Conservation (phyloP, 2,888 invertebrate genomes). For the Chironomus riparius region DNA sequence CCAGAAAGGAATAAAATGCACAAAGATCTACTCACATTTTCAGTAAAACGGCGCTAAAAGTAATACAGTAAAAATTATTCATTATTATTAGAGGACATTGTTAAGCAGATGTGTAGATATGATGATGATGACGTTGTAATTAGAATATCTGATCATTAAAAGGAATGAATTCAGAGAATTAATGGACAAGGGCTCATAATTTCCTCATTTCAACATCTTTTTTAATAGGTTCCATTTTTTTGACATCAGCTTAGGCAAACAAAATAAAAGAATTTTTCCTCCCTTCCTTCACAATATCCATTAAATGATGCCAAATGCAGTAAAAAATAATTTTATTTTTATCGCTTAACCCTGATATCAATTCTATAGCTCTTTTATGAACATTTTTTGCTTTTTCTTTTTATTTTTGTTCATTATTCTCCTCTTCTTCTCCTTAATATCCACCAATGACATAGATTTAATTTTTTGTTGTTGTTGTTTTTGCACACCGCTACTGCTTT, state of each 20-base stretch:
- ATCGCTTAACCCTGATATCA: neutral
- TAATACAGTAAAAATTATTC: too few relatives aligned
- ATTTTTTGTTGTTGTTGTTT: neutral
- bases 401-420: neutral
- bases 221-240: neutral
- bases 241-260: neutral
- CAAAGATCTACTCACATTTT: too few relatives aligned
- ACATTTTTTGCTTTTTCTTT: neutral
- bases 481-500: neutral
- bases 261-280: neutral
- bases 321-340: slow-evolving; percentile 14
- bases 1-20: too few relatives aligned
- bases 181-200: neutral
- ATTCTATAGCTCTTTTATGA: neutral
- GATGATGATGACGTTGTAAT: neutral
- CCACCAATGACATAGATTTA: neutral
- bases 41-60: too few relatives aligned
- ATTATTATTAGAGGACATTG: too few relatives aligned
- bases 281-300: neutral
- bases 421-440: neutral
- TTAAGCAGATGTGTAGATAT: neutral
- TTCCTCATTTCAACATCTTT: neutral
- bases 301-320: neutral
- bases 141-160: neutral
- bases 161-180: neutral